phyloP scores from a whole-genome alignment of 2,113 vertebrate species.

The Cyphomyrus plagiostoma region DNA sequence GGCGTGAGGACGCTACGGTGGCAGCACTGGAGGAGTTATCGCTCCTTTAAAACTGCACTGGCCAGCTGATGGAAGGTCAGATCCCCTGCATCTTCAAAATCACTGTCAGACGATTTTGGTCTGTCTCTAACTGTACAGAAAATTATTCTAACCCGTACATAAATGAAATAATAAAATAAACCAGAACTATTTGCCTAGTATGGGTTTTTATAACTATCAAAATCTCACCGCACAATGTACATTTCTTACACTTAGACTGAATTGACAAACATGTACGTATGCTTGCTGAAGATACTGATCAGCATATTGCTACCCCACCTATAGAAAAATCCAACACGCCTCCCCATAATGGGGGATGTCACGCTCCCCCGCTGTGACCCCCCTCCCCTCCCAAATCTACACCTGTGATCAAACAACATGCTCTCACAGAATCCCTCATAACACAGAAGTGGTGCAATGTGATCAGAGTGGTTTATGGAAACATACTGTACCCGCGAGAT shows the following conservation, averaged over 20 bases:
- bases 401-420: constrained; percentile 4
- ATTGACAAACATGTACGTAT: neutral
- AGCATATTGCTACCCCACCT: neutral
- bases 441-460: neutral
- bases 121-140: neutral
- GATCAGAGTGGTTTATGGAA: neutral
- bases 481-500: neutral
- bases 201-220: neutral
- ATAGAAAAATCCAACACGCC: neutral
- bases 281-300: neutral
- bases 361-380: neutral
- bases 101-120: neutral
- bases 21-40: neutral
- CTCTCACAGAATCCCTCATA: neutral
- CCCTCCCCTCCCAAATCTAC: neutral
- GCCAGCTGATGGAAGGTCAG: neutral
- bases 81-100: neutral
- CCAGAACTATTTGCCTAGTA: neutral
- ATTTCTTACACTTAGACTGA: neutral
- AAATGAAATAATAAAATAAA: neutral
- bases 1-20: neutral
- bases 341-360: neutral
- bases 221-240: neutral
- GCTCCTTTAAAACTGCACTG: neutral
- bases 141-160: too few species aligned